Evolutionary conservation across 2,113 vertebrate species (phyloP).

Genomic region (Zingel zingel): DNA sequence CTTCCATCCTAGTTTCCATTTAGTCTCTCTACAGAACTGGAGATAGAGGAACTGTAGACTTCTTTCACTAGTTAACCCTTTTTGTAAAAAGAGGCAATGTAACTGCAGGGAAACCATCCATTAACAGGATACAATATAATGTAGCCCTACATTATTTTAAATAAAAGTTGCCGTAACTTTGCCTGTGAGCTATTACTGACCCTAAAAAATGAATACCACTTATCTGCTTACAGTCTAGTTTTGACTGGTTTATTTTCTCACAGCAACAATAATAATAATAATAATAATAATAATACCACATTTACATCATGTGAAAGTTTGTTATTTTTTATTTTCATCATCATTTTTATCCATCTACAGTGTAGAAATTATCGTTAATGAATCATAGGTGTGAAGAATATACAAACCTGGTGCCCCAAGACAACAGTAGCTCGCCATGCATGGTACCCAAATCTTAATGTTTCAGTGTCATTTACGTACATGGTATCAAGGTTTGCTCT

Average conservation of each 20-base stretch:
- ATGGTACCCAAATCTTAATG: background rate
- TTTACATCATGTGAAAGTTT: background rate
- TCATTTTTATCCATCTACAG: too few species aligned
- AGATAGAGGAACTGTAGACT: background rate
- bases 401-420: too few species aligned
- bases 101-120: background rate
- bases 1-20: conserved; percentile 44
- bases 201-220: background rate
- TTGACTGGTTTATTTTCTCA: background rate
- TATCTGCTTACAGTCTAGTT: background rate
- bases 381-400: too few species aligned
- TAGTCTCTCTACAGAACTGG: background rate
- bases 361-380: background rate
- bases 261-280: background rate
- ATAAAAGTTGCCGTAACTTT: background rate
- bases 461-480: background rate
- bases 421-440: background rate
- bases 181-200: background rate
- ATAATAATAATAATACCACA: background rate
- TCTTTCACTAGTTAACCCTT: background rate
- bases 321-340: background rate
- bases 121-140: background rate
- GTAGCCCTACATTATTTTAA: background rate
- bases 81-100: background rate
- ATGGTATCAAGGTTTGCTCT: background rate